Evolutionary conservation across 2,797 vertebrate genomes (phyloP), one percentile per base, ranked within the genome.

Genomic region (Lepilemur septentrionalis): DNA sequence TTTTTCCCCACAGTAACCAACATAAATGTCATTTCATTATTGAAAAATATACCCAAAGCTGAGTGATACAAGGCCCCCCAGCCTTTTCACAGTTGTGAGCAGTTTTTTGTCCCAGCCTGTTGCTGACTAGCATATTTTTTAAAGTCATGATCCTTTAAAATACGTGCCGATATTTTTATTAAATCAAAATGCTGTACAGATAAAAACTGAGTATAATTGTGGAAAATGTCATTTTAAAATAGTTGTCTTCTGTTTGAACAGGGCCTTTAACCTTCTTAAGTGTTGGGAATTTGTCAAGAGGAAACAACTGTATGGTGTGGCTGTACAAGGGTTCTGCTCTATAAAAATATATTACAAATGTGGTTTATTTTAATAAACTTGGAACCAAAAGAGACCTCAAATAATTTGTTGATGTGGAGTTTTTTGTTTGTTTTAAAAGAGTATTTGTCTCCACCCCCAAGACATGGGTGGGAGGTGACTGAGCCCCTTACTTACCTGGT

Each of bases 331-430:
- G 89, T 86, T 94, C 95, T 95, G 46, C 69, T 63, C 35, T 65
- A n/a, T 46, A 80, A 67, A 97, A 95, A 88, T 80, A 10, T 48
- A 38, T 84, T 90, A 93, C 75, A 87, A 55, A 70, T 22, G 79
- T 85, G 92, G 97, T 97, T 81, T 96, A 76, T 97, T 98, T 97
- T 81, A 95, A 96, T 86, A 93, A 96, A 88, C 72, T 61, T 95
- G 72, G 61, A 94, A 96, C 95, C 48, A 20, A 93, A 96, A 95
- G 87, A 43, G 87, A 59, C 59, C 72, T 94, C 84, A 78, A 92
- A 82, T 76, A 11, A 0, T 78, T 85, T 72, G 72, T 28, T 7
- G 1, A 35, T 23, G 30, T 15, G 57, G 52, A 52, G 0, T 2
- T 81, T 80, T 38, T 41, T 3, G 13, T 41, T 65, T 55, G 55